Evolutionary conservation across 92 coral and sea anemone species (phyloP).

Genomic region (Bergia sp.): DNA sequence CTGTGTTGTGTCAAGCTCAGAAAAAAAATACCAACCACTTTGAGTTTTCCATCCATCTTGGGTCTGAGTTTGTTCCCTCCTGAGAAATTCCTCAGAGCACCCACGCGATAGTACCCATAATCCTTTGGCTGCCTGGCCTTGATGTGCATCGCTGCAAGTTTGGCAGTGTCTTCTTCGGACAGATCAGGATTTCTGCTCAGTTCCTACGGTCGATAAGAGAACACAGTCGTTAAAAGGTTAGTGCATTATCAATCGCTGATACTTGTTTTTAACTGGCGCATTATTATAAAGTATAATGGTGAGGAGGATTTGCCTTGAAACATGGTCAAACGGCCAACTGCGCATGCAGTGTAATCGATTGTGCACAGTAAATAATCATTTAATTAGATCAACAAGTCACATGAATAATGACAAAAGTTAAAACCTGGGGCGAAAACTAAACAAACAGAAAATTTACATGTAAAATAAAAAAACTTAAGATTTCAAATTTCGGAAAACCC

Average conservation of each 20-base stretch:
- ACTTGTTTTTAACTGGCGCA: background rate
- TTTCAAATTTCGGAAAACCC: no score
- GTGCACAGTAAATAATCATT: no score
- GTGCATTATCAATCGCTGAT: background rate
- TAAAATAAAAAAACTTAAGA: no score
- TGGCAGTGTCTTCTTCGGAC: slow-evolving; percentile 93
- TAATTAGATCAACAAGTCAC: no score
- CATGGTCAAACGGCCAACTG: background rate
- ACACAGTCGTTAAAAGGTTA: background rate
- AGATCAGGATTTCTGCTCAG: slow-evolving; percentile 87
- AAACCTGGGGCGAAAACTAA: no score
- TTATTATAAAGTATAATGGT: no score
- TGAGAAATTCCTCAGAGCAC: slow-evolving; percentile 83
- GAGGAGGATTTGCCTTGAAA: background rate
- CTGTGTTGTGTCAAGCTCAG: no score
- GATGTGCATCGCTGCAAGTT: slow-evolving; percentile 92
- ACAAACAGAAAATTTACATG: no score
- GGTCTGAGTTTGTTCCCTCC: slow-evolving; percentile 95
- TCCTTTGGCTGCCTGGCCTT: slow-evolving; percentile 92
- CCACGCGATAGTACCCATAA: slow-evolving; percentile 96
- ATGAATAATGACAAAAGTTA: no score
- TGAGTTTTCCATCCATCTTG: slow-evolving; percentile 82
- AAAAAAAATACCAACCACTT: slow-evolving; percentile 70
- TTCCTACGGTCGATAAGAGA: slow-evolving; percentile 58
- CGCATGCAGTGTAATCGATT: no score